Evolutionary conservation across 1,140 invertebrate species (phyloP).

Genomic region (Drosophila fuyamai): DNA sequence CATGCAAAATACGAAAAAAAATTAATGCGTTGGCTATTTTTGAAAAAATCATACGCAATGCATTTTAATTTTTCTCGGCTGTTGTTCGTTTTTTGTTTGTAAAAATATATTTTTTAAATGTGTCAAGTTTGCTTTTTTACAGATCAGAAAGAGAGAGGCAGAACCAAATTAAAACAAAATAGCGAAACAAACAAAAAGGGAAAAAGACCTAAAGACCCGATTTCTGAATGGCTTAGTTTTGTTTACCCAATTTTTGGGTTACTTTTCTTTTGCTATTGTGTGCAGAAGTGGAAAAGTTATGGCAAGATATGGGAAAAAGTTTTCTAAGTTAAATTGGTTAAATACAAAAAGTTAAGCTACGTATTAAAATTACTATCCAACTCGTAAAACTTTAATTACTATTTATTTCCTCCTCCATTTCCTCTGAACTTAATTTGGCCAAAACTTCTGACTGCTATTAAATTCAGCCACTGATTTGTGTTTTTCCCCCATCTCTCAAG

Average conservation of each 20-base stretch:
- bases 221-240: conserved; percentile 42
- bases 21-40: conserved; percentile 71
- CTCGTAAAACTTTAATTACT: conserved; percentile 36
- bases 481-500: conserved; percentile 7
- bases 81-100: conserved; percentile 44
- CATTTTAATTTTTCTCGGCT: conserved; percentile 56
- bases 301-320: conserved; percentile 20
- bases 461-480: conserved; percentile 28
- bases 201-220: conserved; percentile 49
- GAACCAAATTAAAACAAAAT: conserved; percentile 5
- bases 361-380: conserved; percentile 19
- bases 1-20: conserved; percentile 59
- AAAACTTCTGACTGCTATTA: conserved; percentile 12
- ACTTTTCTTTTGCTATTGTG: conserved; percentile 28
- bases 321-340: conserved; percentile 11
- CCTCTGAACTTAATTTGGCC: conserved; percentile 12
- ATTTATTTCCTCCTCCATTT: conserved; percentile 22
- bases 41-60: conserved; percentile 74
- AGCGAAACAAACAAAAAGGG: conserved; percentile 20
- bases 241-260: conserved; percentile 16
- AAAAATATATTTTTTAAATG: conserved; percentile 67
- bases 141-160: conserved; percentile 11
- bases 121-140: conserved; percentile 78
- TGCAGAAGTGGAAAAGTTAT: conserved; percentile 54
- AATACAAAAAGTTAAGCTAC: background rate